A percentile compares a stretch with the other conserved stretches of the same genome.
Evolutionary conservation across 2,888 invertebrate species (phyloP).

Genomic region (Pemphredon lugubris): DNA sequence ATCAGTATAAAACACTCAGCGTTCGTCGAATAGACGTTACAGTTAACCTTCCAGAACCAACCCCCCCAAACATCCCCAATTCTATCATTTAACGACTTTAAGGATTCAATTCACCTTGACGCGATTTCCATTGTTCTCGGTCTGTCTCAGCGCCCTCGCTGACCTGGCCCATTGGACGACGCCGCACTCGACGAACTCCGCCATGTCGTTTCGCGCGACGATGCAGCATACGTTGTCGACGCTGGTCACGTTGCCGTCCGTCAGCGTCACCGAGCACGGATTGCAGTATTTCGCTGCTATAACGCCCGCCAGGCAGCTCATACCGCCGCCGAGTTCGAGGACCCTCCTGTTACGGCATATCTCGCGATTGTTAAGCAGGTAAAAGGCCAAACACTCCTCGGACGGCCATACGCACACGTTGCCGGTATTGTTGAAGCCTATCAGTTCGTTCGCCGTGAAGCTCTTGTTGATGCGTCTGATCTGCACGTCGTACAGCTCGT

Average conservation of each 20-base stretch:
- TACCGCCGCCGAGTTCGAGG: slow-evolving; percentile 91
- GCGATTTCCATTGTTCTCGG: slow-evolving; percentile 62
- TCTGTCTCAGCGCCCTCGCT: slow-evolving; percentile 68
- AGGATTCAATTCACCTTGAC: slow-evolving; percentile 68
- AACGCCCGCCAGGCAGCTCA: slow-evolving; percentile 91
- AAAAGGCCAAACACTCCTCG: slow-evolving; percentile 88
- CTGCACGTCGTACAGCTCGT: slow-evolving; percentile 82
- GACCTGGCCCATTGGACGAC: slow-evolving; percentile 78
- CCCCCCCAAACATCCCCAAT: too few relatives aligned
- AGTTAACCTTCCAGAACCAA: too few relatives aligned
- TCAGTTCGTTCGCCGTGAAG: slow-evolving; percentile 87
- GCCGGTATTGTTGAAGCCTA: slow-evolving; percentile 92
- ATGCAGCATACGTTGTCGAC: slow-evolving; percentile 88
- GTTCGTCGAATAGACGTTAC: too few relatives aligned
- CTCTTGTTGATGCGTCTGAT: slow-evolving; percentile 84
- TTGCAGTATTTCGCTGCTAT: slow-evolving; percentile 87
- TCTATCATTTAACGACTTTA: not conserved
- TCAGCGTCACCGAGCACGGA: slow-evolving; percentile 86
- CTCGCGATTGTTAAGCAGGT: slow-evolving; percentile 85
- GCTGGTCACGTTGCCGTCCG: slow-evolving; percentile 90
- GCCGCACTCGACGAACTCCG: slow-evolving; percentile 81
- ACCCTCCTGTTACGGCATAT: slow-evolving; percentile 87
- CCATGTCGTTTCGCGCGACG: slow-evolving; percentile 85
- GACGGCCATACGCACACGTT: slow-evolving; percentile 92
- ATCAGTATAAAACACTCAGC: too few relatives aligned